Evolutionary conservation across 1,140 invertebrate genomes (phyloP).

Genomic region (Trialeurodes vaporariorum): DNA sequence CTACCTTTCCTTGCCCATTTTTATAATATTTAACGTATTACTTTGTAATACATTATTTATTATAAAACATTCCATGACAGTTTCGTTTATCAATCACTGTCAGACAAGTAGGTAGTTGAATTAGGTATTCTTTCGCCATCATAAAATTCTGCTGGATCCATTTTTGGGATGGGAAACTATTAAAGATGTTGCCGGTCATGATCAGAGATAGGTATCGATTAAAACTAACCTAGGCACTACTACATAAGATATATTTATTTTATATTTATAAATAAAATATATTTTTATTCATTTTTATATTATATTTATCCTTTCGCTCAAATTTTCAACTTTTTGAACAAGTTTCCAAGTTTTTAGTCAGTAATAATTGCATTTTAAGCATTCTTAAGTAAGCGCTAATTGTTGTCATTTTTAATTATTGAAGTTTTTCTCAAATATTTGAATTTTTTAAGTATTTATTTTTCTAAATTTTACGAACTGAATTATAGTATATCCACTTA

Average conservation of each 20-base stretch:
- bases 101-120: too few species aligned
- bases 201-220: too few species aligned
- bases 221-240: not conserved
- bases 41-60: too few species aligned
- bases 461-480: not conserved
- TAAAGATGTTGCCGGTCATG: too few species aligned
- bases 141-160: too few species aligned
- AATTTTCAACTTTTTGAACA: constrained; percentile 1
- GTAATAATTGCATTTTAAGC: not conserved
- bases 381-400: not conserved
- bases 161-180: too few species aligned
- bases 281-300: constrained; percentile 1
- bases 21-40: too few species aligned
- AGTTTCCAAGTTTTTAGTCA: not conserved
- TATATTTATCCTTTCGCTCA: not conserved
- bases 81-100: too few species aligned
- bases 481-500: not conserved
- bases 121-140: too few species aligned
- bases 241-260: not conserved
- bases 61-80: too few species aligned
- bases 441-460: not conserved
- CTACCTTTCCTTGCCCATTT: too few species aligned
- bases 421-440: not conserved
- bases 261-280: not conserved
- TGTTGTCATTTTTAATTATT: not conserved